These are phyloP conservation scores for Xyrauchen texanus DNA, from an alignment of 2,113 vertebrate genomes.

Conservation along the genomic window DNA sequence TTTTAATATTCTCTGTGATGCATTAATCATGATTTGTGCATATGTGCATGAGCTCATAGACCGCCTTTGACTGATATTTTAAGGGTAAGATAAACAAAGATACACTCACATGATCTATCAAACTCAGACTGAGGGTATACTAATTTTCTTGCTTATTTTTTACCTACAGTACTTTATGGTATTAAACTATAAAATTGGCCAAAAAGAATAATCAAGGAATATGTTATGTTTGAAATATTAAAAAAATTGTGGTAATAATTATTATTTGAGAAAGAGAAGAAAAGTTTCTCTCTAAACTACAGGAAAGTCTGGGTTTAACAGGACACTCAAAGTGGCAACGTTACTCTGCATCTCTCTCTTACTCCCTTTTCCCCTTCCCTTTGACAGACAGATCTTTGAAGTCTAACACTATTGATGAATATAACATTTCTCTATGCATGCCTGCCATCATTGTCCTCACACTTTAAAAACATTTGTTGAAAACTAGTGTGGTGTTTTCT, in stretches of 20 bases:
- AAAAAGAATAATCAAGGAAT: background rate
- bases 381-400: constrained; percentile 20
- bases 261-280: no score
- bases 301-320: background rate
- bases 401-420: constrained; percentile 28
- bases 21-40: constrained; percentile 24
- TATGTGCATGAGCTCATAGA: background rate
- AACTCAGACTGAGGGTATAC: background rate
- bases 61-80: constrained; percentile 2
- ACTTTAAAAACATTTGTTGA: constrained; percentile 22
- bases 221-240: background rate
- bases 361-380: background rate
- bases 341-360: background rate
- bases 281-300: background rate
- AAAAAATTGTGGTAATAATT: background rate
- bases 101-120: background rate
- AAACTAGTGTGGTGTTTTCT: constrained; percentile 15
- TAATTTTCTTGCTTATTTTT: background rate
- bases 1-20: constrained; percentile 37
- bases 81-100: constrained; percentile 17
- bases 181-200: no score
- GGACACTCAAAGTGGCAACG: background rate
- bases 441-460: background rate
- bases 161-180: no score
- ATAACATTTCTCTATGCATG: constrained; percentile 3